Evolutionary conservation across 2,888 invertebrate species (phyloP), one percentile per base, ranked within the genome.

Genomic region (Apamea epomidion): DNA sequence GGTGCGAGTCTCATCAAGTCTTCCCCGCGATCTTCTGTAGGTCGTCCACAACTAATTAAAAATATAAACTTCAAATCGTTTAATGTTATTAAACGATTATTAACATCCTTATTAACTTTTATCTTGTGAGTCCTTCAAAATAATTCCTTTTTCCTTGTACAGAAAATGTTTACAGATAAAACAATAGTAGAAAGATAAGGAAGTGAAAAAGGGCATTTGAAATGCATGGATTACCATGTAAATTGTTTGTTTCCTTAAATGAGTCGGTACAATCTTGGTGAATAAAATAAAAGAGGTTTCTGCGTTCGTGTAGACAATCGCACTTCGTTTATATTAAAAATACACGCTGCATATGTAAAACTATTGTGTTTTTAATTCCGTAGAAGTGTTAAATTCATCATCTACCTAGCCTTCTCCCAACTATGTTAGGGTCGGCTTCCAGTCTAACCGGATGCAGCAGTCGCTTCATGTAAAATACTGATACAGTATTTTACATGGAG

Each of bases 211-310:
- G 12, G 21, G 21, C 16, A 58, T 78, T 78, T 45, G n/a, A 67
- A 78, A 58, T 58, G n/a, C 18, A 37, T 37, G 21, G 16, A 78
- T 64, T 45, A 45, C 32, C 16, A 78, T 65, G 64, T 54, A 45
- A 78, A 78, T 77, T 67, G 42, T 32, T 45, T 32, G 18, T 67
- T 78, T 67, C 32, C 45, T 3, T 67, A n/a, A 32, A 78, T 25
- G 62, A 42, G 18, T 42, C 18, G 25, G 42, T 76, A 37, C 62
- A 29, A 54, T 65, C 62, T 18, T 65, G 77, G 29, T 18, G 21
- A 18, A 21, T n/a, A 51, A 25, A 29, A 29, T 21, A 18, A 51
- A 37, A 25, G 12, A n/a, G 45, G 14, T n/a, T 65, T 42, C 16
- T 78, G 77, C 21, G 14, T 45, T 76, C 25, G n/a, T 75, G 32